Base-by-base conservation (phyloP, 2,888 invertebrate species). In the Agrochola circellaris region DNA sequence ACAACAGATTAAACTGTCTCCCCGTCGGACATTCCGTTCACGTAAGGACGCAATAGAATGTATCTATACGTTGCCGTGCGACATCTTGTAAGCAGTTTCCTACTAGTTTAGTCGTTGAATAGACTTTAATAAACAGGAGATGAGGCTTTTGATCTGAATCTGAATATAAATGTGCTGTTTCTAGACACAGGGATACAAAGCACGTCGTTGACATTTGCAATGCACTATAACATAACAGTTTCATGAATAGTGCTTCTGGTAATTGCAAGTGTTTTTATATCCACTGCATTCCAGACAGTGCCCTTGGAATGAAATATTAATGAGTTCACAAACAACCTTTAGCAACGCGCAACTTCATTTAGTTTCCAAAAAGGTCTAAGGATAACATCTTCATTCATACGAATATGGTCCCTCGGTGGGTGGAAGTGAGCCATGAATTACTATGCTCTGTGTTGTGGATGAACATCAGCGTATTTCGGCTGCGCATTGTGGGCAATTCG, bases 401-500 rank as follows among this genome's bases (percentile, higher is more conserved):
- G 83, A 89, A 85, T 89, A 87, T 89, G 88, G 85, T 66, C 78
- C 78, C 83, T 90, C 88, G 77, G 89, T 88, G 85, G 89, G 87
- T 84, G 86, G 87, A 82, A 88, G 78, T 90, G 90, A 86, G 91
- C 88, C 86, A 88, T 90, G 89, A 89, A 90, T 91, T 89, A 89
- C 82, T 78, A 87, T 86, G 88, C 84, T 80, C 79, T 85, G 87
- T 88, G 89, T 87, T 83, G 30, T 84, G 83, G 86, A 89, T 88
- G 89, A 90, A 90, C 88, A 87, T 88, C 84, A 89, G 88, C 88
- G 91, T 93, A 95, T 94, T 95, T 94, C 87, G 94, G 93, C 93
- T 93, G 92, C 93, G 94, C 93, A 94, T 94, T 94, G 95, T 94
- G 92, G 91, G 93, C 93, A 95, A 95, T 95, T 96, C 96, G 95